phyloP scores from a whole-genome alignment of 1,140 invertebrate genomes.

The Danaus plexippus region DNA sequence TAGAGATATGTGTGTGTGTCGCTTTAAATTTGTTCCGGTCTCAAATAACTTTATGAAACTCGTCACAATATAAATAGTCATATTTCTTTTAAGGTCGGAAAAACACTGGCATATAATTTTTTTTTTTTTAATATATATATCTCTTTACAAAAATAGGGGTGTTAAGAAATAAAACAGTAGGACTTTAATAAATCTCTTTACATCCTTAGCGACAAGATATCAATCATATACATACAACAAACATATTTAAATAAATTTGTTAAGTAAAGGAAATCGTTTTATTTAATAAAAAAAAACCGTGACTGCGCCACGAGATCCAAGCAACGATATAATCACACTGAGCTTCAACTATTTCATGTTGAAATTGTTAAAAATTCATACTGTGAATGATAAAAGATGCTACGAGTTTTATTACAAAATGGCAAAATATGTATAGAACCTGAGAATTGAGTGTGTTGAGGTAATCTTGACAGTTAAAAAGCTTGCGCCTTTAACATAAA shows the following conservation, averaged over 20 bases:
- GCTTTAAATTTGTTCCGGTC: too few relatives aligned
- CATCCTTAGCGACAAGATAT: constrained; percentile 46
- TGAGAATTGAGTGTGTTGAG: too few relatives aligned
- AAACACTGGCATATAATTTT: neutral
- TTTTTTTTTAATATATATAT: constrained; percentile 1
- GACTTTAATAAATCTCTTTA: constrained; percentile 43
- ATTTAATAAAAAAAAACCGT: constrained; percentile 36
- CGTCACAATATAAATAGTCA: neutral
- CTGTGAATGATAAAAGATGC: too few relatives aligned
- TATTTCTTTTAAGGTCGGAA: constrained; percentile 1
- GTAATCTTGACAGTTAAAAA: too few relatives aligned
- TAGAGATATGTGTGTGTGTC: too few relatives aligned
- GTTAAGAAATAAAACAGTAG: constrained; percentile 29
- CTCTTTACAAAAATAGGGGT: neutral
- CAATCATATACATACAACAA: constrained; percentile 56
- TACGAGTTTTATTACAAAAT: too few relatives aligned
- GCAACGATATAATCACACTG: constrained; percentile 25
- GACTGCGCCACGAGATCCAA: constrained; percentile 43
- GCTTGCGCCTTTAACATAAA: neutral
- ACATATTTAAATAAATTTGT: constrained; percentile 51
- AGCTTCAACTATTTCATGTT: neutral
- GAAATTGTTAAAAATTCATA: too few relatives aligned
- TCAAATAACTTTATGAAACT: too few relatives aligned
- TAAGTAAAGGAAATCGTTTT: constrained; percentile 49
- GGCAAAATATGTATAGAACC: too few relatives aligned